Percentiles rank a stretch among this genome's conserved stretches.
phyloP scores from a whole-genome alignment of 1,140 invertebrate genomes.

The Ceratina calcarata region DNA sequence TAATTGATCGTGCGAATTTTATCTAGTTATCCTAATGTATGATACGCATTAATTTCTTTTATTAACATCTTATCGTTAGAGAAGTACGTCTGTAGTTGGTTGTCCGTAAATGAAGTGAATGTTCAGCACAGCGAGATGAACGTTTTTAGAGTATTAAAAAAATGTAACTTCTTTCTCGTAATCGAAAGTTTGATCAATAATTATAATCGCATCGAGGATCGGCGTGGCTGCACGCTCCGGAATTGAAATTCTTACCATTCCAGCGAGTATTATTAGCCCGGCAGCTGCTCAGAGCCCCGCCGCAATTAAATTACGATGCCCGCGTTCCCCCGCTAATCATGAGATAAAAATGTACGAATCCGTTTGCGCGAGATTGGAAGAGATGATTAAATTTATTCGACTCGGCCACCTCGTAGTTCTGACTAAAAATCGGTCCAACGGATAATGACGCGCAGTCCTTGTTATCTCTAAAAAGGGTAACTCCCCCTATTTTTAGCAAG shows the following conservation, averaged over 20 bases:
- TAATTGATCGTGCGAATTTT: no score
- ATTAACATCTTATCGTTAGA: no score
- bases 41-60: no score
- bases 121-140: background rate
- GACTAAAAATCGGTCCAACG: background rate
- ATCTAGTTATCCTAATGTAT: no score
- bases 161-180: background rate
- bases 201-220: background rate
- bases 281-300: background rate
- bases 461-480: conserved; percentile 11
- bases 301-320: conserved; percentile 16
- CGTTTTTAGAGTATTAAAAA: no score
- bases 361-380: background rate
- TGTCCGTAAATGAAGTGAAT: no score
- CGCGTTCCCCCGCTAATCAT: background rate
- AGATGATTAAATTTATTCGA: conserved; percentile 29
- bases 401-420: background rate
- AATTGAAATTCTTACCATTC: conserved; percentile 26
- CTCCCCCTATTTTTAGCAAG: conserved; percentile 38
- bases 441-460: background rate
- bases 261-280: conserved; percentile 6
- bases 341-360: conserved; percentile 4
- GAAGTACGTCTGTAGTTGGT: no score
- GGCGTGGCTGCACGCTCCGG: background rate
- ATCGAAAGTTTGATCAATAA: background rate